A percentile compares a stretch with the other conserved stretches of the same genome.
Evolutionary conservation across 2,113 vertebrate genomes (phyloP).

Genomic region (Ageneiosus marmoratus): DNA sequence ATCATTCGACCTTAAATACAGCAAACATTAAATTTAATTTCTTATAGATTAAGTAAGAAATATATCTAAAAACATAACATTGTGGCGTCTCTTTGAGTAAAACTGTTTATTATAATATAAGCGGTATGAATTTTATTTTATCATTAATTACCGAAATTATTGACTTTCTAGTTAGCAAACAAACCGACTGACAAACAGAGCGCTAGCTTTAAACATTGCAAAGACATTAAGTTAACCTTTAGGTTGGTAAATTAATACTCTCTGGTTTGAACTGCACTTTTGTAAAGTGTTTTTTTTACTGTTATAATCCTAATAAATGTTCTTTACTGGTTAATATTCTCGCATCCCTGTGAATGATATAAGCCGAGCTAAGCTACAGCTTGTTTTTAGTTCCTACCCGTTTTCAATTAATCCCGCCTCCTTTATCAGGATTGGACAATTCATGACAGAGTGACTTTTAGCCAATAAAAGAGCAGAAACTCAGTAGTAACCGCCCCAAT

Average conservation of each 20-base stretch:
- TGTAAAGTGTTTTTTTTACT: neutral
- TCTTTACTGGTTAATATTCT: neutral
- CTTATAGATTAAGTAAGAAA: neutral
- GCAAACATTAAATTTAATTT: neutral
- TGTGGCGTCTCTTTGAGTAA: too few species aligned
- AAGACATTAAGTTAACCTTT: neutral
- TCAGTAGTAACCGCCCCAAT: neutral
- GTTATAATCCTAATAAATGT: neutral
- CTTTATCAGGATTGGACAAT: neutral
- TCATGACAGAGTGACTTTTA: neutral
- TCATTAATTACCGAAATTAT: neutral
- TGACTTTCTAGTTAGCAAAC: neutral
- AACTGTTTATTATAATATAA: neutral
- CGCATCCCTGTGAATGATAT: neutral
- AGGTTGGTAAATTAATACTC: neutral
- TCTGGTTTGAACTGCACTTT: neutral
- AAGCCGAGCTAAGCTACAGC: neutral
- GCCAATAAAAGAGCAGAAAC: neutral
- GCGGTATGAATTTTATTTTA: neutral
- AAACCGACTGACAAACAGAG: neutral
- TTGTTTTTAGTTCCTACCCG: neutral
- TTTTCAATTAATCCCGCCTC: slow-evolving; percentile 1
- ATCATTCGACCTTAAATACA: neutral
- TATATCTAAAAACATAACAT: neutral
- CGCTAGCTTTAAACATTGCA: neutral